These are phyloP conservation scores for Siderastrea siderea DNA, from an alignment of 92 coral and sea anemone genomes.

Conservation along the genomic window DNA sequence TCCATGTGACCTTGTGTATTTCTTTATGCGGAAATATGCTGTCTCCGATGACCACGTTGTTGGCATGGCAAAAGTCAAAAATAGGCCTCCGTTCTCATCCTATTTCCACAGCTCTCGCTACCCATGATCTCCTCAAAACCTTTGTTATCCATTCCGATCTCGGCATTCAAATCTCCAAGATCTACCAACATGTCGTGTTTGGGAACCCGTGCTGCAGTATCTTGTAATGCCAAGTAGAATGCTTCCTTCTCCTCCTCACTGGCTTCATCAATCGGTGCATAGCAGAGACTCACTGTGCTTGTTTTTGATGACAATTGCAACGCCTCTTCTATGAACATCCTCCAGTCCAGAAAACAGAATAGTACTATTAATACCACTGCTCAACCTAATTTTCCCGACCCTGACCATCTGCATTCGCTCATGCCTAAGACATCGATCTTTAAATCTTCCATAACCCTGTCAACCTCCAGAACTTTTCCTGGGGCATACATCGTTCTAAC, in stretches of 20 bases:
- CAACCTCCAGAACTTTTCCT: too few species aligned
- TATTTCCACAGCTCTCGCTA: conserved; percentile 2
- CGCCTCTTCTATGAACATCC: too few species aligned
- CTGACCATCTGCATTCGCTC: too few species aligned
- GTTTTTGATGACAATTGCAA: too few species aligned
- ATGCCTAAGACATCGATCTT: too few species aligned
- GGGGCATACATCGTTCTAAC: too few species aligned
- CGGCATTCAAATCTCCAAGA: conserved; percentile 14
- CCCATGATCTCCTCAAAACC: conserved; percentile 16
- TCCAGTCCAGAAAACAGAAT: too few species aligned
- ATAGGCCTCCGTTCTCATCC: conserved; percentile 22
- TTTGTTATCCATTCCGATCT: conserved; percentile 18
- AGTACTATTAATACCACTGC: too few species aligned
- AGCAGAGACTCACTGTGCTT: conserved; percentile 23
- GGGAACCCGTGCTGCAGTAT: background rate
- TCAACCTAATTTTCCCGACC: too few species aligned
- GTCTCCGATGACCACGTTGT: conserved; percentile 26
- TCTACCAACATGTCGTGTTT: background rate
- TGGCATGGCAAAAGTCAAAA: conserved; percentile 24
- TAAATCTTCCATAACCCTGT: too few species aligned
- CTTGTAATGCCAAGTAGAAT: background rate
- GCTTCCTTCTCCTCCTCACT: background rate
- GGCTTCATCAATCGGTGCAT: background rate
- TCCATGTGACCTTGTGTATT: conserved; percentile 31
- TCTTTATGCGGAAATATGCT: conserved; percentile 23